Percentiles rank a stretch among this genome's conserved stretches.
Conservation (phyloP, 2,797 vertebrate genomes). For the Oceanodroma leucorhoa region DNA sequence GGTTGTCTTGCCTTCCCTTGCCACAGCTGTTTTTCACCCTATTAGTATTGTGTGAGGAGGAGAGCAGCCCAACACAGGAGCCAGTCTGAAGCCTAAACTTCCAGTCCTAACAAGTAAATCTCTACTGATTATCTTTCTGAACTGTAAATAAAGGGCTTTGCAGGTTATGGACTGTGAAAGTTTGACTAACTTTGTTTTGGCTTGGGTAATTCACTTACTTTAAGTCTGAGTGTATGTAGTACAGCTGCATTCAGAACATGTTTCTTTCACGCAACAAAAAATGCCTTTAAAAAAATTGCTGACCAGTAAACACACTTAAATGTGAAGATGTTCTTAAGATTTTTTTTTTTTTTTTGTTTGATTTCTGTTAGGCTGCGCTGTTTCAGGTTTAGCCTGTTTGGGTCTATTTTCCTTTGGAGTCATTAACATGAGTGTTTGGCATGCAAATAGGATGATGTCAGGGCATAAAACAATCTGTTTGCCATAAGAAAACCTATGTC, state of each 20-base stretch:
- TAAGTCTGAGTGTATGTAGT: background rate
- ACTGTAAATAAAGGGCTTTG: background rate
- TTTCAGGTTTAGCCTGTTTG: conserved; percentile 46
- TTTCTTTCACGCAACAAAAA: background rate
- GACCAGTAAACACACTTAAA: background rate
- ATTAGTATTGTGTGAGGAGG: background rate
- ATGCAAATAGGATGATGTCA: conserved; percentile 38
- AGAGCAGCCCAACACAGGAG: background rate
- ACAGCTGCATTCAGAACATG: background rate
- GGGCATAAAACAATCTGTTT: background rate
- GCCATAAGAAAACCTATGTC: background rate
- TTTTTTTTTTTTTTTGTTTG: background rate
- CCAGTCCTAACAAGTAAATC: background rate
- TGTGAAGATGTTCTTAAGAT: background rate
- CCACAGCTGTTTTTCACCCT: background rate
- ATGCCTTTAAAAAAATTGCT: background rate
- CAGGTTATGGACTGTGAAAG: background rate
- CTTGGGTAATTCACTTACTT: background rate
- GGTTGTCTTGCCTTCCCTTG: background rate
- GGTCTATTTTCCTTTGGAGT: background rate
- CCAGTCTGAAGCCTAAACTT: background rate
- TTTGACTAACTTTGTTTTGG: background rate
- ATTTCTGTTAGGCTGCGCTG: background rate
- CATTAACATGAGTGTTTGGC: background rate
- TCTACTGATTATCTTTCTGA: background rate